Evolutionary conservation across 2,888 invertebrate species (phyloP).

Genomic region (Acleris laterana): DNA sequence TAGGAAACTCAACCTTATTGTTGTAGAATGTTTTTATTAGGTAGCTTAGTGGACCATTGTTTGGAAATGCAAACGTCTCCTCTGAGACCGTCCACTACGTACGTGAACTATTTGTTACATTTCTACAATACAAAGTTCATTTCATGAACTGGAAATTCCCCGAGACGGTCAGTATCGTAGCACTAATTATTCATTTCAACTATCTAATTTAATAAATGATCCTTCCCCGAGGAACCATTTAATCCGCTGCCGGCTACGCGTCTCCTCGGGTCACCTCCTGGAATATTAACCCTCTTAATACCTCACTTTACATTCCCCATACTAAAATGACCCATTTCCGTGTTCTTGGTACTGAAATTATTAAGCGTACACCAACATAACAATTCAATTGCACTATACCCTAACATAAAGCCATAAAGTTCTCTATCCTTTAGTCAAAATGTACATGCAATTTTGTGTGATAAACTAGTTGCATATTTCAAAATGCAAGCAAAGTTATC

Average conservation of each 20-base stretch:
- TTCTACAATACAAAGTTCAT: too few species aligned
- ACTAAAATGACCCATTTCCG: too few species aligned
- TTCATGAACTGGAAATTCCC: too few species aligned
- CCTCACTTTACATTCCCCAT: too few species aligned
- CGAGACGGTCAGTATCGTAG: neutral
- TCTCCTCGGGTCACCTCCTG: constrained; percentile 24
- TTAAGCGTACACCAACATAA: neutral
- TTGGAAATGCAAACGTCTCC: too few species aligned
- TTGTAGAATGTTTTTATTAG: too few species aligned
- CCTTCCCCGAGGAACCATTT: constrained; percentile 14
- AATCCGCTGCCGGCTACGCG: constrained; percentile 20
- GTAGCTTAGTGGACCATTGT: too few species aligned
- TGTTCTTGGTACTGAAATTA: too few species aligned
- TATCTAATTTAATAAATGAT: constrained; percentile 32
- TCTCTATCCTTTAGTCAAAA: neutral
- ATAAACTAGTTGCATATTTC: constrained; percentile 37
- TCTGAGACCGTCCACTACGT: too few species aligned
- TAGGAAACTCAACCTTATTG: too few species aligned
- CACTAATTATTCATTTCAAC: constrained; percentile 28
- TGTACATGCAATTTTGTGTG: constrained; percentile 10
- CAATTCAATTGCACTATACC: neutral
- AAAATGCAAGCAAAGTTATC: constrained; percentile 14
- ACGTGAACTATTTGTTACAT: too few species aligned
- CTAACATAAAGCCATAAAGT: constrained; percentile 3
- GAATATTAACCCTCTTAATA: constrained; percentile 26